These are phyloP conservation scores for Hyperoplus lanceolatus DNA, from an alignment of 2,797 vertebrate species.

Conservation along the genomic window DNA sequence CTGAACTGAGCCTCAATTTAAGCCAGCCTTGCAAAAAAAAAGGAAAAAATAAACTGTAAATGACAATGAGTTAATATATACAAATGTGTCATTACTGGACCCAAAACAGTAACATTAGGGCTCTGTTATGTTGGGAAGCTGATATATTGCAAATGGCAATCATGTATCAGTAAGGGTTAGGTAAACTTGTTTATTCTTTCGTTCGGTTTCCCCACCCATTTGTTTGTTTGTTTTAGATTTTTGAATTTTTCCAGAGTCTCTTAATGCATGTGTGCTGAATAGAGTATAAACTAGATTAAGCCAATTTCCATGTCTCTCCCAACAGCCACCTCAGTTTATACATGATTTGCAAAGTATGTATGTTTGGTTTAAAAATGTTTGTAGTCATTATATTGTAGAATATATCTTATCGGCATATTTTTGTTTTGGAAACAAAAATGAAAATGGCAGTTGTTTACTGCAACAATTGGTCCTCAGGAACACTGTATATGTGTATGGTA, in stretches of 20 bases:
- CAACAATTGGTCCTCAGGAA: constrained; percentile 84
- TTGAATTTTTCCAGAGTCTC: constrained; percentile 69
- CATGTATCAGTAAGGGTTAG: constrained; percentile 78
- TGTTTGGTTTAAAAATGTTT: constrained; percentile 83
- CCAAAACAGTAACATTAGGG: constrained; percentile 82
- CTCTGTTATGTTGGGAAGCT: constrained; percentile 79
- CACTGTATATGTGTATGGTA: constrained; percentile 77
- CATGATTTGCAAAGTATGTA: constrained; percentile 80
- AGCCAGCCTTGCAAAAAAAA: constrained; percentile 82
- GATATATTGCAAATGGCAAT: constrained; percentile 89
- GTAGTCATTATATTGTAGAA: constrained; percentile 82
- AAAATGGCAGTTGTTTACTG: constrained; percentile 79
- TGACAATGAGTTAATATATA: constrained; percentile 81
- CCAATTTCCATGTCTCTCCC: constrained; percentile 70
- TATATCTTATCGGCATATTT: constrained; percentile 78
- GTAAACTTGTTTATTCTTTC: constrained; percentile 66
- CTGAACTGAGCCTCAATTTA: constrained; percentile 83
- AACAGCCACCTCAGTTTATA: constrained; percentile 74
- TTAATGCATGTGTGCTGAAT: constrained; percentile 82
- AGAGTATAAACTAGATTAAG: constrained; percentile 78
- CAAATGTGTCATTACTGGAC: constrained; percentile 81
- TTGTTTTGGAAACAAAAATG: constrained; percentile 81
- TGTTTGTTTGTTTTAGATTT: constrained; percentile 70
- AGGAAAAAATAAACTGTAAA: constrained; percentile 69
- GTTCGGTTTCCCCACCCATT: constrained; percentile 58